Conservation (phyloP, 2,113 vertebrate genomes). For the Zosterops hypoxanthus region DNA sequence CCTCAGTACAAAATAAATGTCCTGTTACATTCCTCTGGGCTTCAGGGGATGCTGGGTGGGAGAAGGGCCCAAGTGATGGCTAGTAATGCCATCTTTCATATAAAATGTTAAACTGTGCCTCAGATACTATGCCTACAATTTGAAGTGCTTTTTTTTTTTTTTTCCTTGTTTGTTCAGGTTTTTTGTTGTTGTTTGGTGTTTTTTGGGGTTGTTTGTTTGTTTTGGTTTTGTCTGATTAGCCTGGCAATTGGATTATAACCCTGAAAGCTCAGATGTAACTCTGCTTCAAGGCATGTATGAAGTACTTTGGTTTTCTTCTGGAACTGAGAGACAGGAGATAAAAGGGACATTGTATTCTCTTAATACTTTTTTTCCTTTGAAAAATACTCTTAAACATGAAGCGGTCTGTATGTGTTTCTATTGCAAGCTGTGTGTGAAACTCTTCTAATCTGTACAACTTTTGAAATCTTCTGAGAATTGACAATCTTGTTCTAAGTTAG, state of each 20-base stretch:
- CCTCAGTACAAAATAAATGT: background rate
- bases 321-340: background rate
- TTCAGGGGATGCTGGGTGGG: background rate
- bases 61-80: background rate
- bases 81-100: background rate
- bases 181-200: background rate
- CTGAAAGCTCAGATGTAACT: background rate
- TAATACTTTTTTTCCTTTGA: background rate
- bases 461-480: background rate
- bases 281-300: background rate
- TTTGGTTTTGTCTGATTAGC: background rate
- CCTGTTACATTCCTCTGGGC: background rate
- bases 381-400: background rate
- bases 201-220: too few species aligned
- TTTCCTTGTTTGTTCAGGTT: background rate
- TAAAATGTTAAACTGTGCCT: background rate
- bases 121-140: background rate
- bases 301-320: background rate
- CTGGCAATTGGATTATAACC: rapidly evolving
- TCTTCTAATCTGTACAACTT: background rate
- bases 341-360: background rate
- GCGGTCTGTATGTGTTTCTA: background rate
- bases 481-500: background rate
- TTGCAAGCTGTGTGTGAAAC: background rate
- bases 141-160: background rate